phyloP scores from a whole-genome alignment of 2,888 invertebrate species.

The Tipula lateralis region DNA sequence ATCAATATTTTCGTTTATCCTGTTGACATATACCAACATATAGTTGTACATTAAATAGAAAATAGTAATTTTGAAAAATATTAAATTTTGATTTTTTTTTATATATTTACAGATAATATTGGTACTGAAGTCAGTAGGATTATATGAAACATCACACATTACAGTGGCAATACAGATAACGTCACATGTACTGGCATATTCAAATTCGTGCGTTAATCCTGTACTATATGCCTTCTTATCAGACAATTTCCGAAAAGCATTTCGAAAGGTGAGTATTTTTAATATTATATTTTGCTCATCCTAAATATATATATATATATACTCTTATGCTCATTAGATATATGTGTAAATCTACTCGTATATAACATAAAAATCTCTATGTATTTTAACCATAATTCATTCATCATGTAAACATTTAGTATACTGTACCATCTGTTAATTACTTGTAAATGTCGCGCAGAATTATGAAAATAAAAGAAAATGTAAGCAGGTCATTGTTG shows the following conservation, averaged over 20 bases:
- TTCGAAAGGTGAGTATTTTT: conserved; percentile 55
- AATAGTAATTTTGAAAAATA: neutral
- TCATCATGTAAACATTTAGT: neutral
- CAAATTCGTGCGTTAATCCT: conserved; percentile 92
- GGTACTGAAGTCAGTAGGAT: conserved; percentile 67
- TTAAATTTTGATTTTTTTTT: neutral
- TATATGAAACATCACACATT: conserved; percentile 63
- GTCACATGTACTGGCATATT: conserved; percentile 80
- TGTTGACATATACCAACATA: neutral
- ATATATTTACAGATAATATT: conserved; percentile 63
- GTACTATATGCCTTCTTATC: conserved; percentile 91
- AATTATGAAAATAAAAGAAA: neutral
- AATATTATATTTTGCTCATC: neutral
- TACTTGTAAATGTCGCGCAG: neutral
- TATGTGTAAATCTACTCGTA: neutral
- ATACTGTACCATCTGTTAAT: neutral
- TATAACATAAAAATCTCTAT: neutral
- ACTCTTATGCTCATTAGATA: too few relatives aligned
- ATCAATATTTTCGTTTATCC: neutral
- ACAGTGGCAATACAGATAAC: conserved; percentile 72
- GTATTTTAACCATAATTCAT: neutral
- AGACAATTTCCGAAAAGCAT: conserved; percentile 89
- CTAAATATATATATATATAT: neutral
- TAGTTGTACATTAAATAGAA: neutral
- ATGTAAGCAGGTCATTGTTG: neutral